These are phyloP conservation scores for Plectropomus leopardus DNA, from an alignment of 2,113 vertebrate species.

Conservation along the genomic window DNA sequence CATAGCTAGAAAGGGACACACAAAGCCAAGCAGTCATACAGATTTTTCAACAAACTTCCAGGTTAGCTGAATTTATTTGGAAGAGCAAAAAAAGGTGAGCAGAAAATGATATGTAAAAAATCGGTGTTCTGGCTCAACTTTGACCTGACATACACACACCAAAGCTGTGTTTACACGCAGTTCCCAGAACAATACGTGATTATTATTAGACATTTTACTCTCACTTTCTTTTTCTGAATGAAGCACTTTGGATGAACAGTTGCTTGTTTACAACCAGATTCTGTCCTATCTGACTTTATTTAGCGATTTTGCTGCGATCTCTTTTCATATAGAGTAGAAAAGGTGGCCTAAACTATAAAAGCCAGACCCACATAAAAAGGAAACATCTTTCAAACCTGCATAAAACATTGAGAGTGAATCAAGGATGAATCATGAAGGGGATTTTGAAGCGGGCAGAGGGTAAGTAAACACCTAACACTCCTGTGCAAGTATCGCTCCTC, in stretches of 20 bases:
- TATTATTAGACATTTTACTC: too few relatives aligned
- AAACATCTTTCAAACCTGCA: slow-evolving; percentile 22
- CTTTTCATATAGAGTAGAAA: neutral
- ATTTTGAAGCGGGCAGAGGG: slow-evolving; percentile 20
- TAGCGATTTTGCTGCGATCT: too few relatives aligned
- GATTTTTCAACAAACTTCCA: neutral
- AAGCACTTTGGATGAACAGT: slow-evolving; percentile 3
- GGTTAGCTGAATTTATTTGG: neutral
- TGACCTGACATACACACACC: too few relatives aligned
- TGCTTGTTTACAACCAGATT: neutral
- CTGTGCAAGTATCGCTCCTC: slow-evolving; percentile 4
- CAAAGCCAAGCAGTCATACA: neutral
- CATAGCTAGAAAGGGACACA: neutral
- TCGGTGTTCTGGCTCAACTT: too few relatives aligned
- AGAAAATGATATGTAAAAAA: too few relatives aligned
- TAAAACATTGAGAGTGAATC: slow-evolving; percentile 3
- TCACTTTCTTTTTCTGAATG: too few relatives aligned
- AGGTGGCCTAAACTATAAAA: neutral
- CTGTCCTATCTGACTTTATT: neutral
- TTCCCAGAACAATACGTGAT: too few relatives aligned
- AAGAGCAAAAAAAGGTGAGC: neutral
- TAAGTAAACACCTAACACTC: slow-evolving; percentile 4
- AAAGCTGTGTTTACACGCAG: too few relatives aligned
- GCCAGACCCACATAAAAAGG: neutral
- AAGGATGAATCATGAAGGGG: slow-evolving; percentile 21